phyloP scores from a whole-genome alignment of 2,113 vertebrate genomes.

The Mobula birostris region DNA sequence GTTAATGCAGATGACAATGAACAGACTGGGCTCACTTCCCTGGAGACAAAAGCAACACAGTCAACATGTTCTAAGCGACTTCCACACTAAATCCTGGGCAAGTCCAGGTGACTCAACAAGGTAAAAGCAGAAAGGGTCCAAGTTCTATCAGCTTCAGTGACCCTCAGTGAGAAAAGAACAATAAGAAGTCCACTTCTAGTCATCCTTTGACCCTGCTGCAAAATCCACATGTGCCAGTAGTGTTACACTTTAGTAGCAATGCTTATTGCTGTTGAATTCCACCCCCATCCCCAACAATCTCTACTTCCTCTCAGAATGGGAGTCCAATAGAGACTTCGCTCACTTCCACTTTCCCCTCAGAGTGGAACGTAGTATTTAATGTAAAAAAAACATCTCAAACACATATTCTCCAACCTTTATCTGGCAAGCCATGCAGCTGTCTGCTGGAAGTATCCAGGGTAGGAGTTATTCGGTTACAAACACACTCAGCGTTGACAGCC shows the following conservation, averaged over 20 bases:
- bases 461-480: slow-evolving; percentile 1
- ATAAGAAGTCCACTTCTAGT: too few relatives aligned
- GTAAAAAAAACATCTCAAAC: not conserved
- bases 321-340: not conserved
- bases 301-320: not conserved
- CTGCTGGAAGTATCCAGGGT: not conserved
- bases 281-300: not conserved
- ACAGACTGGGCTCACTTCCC: too few relatives aligned
- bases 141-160: too few relatives aligned
- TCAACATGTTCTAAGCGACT: too few relatives aligned
- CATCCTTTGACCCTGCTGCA: not conserved
- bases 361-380: not conserved
- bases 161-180: too few relatives aligned
- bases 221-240: not conserved
- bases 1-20: not conserved
- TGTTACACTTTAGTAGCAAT: not conserved
- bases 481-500: not conserved
- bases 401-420: not conserved
- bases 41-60: too few relatives aligned
- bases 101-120: too few relatives aligned
- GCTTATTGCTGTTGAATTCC: too few relatives aligned
- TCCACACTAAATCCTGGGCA: too few relatives aligned
- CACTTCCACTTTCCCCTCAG: not conserved
- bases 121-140: too few relatives aligned
- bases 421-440: not conserved